These are phyloP conservation scores for Pangasius krempfi DNA, from an alignment of 2,797 vertebrate species.

Conservation along the genomic window DNA sequence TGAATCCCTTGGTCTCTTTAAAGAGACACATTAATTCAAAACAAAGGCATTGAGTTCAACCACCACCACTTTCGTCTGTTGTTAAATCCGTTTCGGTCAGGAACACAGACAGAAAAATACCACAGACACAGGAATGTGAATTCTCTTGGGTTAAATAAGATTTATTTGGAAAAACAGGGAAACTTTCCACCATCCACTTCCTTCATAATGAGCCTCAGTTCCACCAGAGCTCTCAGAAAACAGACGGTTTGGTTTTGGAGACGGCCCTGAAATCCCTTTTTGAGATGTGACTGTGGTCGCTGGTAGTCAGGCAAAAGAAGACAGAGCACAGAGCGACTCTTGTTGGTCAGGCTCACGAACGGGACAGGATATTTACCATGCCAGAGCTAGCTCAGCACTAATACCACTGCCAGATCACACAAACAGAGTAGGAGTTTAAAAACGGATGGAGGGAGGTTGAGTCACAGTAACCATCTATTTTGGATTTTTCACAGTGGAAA, in stretches of 20 bases:
- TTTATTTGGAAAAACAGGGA: conserved; percentile 81
- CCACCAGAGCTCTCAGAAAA: conserved; percentile 60
- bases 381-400: conserved; percentile 41
- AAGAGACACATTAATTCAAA: conserved; percentile 5
- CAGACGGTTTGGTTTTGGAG: conserved; percentile 52
- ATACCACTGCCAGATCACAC: conserved; percentile 38
- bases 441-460: conserved; percentile 26
- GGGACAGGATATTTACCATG: conserved; percentile 44
- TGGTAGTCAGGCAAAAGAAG: conserved; percentile 6
- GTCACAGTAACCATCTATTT: conserved; percentile 23
- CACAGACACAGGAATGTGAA: conserved; percentile 72
- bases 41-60: conserved; percentile 12
- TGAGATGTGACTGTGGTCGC: conserved; percentile 23
- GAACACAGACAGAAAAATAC: conserved; percentile 61
- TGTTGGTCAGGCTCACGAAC: conserved; percentile 32
- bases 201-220: conserved; percentile 75
- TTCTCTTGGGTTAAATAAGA: conserved; percentile 70
- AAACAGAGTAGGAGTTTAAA: conserved; percentile 31
- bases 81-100: conserved; percentile 23
- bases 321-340: conserved; percentile 12
- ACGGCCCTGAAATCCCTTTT: conserved; percentile 33
- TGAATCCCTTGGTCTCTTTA: not conserved
- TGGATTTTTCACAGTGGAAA: conserved; percentile 22
- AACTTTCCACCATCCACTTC: conserved; percentile 77
- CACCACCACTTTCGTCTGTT: conserved; percentile 13